Percentiles rank a stretch among this genome's conserved stretches.
phyloP scores from a whole-genome alignment of 2,113 vertebrate genomes.

The Himantopus leucocephalus region DNA sequence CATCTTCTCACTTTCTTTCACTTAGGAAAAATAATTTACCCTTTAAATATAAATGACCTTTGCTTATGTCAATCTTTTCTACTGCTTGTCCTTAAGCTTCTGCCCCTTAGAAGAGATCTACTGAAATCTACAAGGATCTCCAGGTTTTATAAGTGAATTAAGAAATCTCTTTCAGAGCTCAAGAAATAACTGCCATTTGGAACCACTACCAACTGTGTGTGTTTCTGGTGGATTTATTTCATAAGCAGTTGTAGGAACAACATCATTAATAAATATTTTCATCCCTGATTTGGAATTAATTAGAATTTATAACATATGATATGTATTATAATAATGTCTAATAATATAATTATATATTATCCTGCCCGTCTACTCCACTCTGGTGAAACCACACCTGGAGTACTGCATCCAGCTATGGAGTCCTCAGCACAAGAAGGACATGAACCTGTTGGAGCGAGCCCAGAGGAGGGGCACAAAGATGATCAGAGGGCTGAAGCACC shows the following conservation, averaged over 20 bases:
- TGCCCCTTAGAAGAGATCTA: background rate
- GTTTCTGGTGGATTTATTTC: background rate
- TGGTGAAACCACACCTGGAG: background rate
- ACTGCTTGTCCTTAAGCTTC: background rate
- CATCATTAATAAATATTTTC: background rate
- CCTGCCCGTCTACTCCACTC: background rate
- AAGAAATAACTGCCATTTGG: background rate
- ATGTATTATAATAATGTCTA: background rate
- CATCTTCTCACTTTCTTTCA: background rate
- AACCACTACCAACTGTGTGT: background rate
- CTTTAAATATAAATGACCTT: background rate
- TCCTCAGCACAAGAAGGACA: background rate
- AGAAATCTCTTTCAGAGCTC: background rate
- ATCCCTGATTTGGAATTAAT: background rate
- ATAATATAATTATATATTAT: background rate
- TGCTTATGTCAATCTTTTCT: background rate
- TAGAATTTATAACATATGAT: background rate
- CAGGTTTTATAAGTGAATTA: background rate
- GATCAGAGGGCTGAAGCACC: too few species aligned
- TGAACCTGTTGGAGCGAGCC: too few species aligned
- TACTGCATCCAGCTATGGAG: background rate
- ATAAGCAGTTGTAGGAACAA: background rate
- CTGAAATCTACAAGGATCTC: background rate
- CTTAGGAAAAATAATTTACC: background rate
- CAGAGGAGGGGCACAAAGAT: too few species aligned